A percentile compares a stretch with the other conserved stretches of the same genome.
These are phyloP conservation scores for Caranx melampygus DNA, from an alignment of 2,113 vertebrate genomes.

Conservation along the genomic window DNA sequence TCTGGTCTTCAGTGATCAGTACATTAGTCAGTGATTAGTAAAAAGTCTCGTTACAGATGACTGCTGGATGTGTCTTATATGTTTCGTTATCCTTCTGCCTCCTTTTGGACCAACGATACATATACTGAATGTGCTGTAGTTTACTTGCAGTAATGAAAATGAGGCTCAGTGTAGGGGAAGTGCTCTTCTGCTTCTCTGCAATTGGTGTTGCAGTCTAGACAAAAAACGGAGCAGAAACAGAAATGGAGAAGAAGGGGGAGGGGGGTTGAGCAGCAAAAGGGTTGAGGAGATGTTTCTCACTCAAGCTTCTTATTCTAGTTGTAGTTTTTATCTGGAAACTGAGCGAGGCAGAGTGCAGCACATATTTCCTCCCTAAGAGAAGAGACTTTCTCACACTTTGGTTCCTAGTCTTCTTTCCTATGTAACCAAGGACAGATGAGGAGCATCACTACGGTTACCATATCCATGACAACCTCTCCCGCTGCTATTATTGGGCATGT, in stretches of 20 bases:
- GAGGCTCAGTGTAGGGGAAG: no score
- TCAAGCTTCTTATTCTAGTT: not conserved
- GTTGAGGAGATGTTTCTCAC: not conserved
- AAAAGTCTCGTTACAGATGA: no score
- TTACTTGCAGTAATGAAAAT: no score
- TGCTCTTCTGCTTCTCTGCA: no score
- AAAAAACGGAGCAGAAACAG: not conserved
- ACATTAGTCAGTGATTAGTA: no score
- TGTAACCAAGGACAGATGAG: constrained; percentile 76
- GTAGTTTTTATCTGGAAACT: not conserved
- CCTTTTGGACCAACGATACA: no score
- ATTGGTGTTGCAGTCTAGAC: no score
- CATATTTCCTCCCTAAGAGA: constrained; percentile 32
- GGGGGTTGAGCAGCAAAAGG: not conserved
- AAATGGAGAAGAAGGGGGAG: not conserved
- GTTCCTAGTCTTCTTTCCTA: constrained; percentile 60
- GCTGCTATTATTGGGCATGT: constrained; percentile 81
- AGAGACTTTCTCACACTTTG: constrained; percentile 49
- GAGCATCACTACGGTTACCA: constrained; percentile 82
- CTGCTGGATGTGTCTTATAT: no score
- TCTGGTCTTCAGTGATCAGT: no score
- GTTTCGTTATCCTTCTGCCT: no score
- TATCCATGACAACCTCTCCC: constrained; percentile 83
- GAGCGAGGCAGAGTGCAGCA: constrained; percentile 34
- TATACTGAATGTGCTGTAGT: no score